Evolutionary conservation across 2,888 invertebrate genomes (phyloP), one percentile per base, ranked within the genome.

Genomic region (Brenthis hecate): DNA sequence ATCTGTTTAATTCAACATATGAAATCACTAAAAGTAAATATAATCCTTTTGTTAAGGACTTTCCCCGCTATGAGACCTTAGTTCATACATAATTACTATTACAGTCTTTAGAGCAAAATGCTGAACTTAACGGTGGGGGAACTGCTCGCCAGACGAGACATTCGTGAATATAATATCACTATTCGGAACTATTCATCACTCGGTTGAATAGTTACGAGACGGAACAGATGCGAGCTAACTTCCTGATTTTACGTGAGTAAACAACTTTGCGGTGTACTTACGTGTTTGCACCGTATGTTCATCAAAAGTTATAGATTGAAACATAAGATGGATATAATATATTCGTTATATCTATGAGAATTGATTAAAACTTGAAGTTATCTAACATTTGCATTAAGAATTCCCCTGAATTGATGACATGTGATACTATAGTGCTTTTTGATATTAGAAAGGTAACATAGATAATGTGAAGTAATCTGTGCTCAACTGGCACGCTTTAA

Each of bases 121-220:
- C 47, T 32, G 53, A 63, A 66, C 48, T 57, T 23, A 66, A 66
- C 66, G 57, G 14, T 51, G 66, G 64, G 60, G 63, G 53, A 48
- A 61, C 69, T 66, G 71, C 23, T 65, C 67, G 67, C 70, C 72
- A 73, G 65, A 65, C 69, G 69, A 73, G 73, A 70, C 69, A 69
- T 72, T 72, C 67, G 70, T 73, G 74, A 76, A 75, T 74, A 74
- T 76, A 74, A 73, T 72, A 73, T 70, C 66, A 70, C 66, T 70
- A 63, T 63, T 70, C 57, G 62, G 23, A 70, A 66, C 66, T 72
- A 70, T 70, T 66, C 57, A 69, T 62, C 66, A 69, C 62, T 19
- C 65, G 62, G 57, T 51, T 66, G 62, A 69, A 69, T 69, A 66
- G 62, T 58, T 58, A 58, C 61, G 62, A 66, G 66, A 62, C 56